phyloP scores from a whole-genome alignment of 1,140 invertebrate genomes.

The Riptortus pedestris region DNA sequence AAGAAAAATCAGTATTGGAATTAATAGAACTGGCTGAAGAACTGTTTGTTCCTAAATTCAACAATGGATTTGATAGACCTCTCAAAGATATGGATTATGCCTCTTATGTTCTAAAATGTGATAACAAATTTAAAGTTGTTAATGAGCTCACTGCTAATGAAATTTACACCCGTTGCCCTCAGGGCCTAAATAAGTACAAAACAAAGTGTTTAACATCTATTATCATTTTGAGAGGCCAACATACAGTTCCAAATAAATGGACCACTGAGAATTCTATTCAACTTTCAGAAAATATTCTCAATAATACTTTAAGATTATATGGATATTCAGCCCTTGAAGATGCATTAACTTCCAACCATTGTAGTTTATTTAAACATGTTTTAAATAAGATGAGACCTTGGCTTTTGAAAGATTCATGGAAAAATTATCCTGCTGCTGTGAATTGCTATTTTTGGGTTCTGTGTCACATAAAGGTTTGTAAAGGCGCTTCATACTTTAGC shows the following conservation, averaged over 20 bases:
- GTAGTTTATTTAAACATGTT: constrained; percentile 20
- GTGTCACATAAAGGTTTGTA: constrained; percentile 36
- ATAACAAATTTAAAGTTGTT: not conserved
- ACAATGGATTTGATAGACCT: constrained; percentile 4
- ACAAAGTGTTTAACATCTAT: not conserved
- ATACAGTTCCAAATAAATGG: constrained; percentile 3
- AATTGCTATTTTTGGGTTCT: constrained; percentile 40
- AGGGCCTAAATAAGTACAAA: not conserved
- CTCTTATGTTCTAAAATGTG: not conserved
- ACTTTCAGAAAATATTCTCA: not conserved
- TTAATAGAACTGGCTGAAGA: not conserved
- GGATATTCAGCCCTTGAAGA: not conserved
- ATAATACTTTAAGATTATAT: not conserved
- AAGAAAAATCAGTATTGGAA: too few species aligned
- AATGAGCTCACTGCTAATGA: not conserved
- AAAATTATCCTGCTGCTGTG: constrained; percentile 39
- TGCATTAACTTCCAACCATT: not conserved
- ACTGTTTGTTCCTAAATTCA: constrained; percentile 8
- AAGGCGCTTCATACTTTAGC: not conserved
- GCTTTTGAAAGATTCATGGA: constrained; percentile 40
- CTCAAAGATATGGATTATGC: not conserved
- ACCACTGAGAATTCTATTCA: constrained; percentile 16
- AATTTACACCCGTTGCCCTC: not conserved
- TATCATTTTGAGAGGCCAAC: constrained; percentile 18
- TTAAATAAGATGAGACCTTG: constrained; percentile 37